These are phyloP conservation scores for Acleris holmiana DNA, from an alignment of 2,888 invertebrate species.

Conservation along the genomic window DNA sequence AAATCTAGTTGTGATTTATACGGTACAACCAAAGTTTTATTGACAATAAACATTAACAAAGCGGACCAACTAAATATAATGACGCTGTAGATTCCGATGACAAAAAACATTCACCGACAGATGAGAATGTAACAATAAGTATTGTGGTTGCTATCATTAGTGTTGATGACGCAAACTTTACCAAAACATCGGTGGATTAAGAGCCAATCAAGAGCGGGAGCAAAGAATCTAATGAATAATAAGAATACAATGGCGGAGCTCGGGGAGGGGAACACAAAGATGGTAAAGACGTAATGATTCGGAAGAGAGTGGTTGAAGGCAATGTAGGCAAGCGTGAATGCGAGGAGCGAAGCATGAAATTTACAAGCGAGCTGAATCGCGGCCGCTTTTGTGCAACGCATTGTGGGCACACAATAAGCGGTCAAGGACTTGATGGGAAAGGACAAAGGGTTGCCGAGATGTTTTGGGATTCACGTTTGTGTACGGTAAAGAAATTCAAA, in stretches of 20 bases:
- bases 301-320: conserved; percentile 77
- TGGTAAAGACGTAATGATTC: conserved; percentile 79
- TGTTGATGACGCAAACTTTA: conserved; percentile 82
- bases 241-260: conserved; percentile 70
- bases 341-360: conserved; percentile 78
- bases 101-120: conserved; percentile 56
- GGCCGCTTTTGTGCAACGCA: conserved; percentile 74
- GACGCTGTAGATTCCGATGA: conserved; percentile 71
- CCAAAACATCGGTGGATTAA: conserved; percentile 67
- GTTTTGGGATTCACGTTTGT: conserved; percentile 46
- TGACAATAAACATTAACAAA: conserved; percentile 66
- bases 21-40: conserved; percentile 62
- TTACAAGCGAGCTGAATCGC: conserved; percentile 77
- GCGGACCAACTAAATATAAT: conserved; percentile 79
- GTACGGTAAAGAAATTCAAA: conserved; percentile 22
- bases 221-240: conserved; percentile 59
- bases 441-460: conserved; percentile 71
- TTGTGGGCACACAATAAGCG: conserved; percentile 69
- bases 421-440: conserved; percentile 78
- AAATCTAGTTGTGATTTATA: conserved; percentile 47
- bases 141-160: conserved; percentile 83
- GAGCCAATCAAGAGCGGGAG: conserved; percentile 74
- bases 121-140: conserved; percentile 75
- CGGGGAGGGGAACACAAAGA: conserved; percentile 76
- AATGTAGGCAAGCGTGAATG: conserved; percentile 72